Evolutionary conservation across 2,797 vertebrate genomes (phyloP).

Genomic region (Sternarchorhynchus goeldii): DNA sequence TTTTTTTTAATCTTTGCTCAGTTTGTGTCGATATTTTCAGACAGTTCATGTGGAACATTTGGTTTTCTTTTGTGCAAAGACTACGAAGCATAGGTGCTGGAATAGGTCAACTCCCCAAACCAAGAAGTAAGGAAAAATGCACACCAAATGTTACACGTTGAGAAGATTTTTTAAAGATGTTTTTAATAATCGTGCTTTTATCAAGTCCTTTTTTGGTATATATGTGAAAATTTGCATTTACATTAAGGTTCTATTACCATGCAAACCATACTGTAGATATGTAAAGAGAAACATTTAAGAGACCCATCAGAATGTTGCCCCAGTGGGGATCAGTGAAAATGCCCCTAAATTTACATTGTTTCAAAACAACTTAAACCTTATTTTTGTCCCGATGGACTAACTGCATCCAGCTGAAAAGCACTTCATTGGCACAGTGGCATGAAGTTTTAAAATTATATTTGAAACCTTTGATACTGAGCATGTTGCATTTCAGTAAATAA

Average conservation of each 20-base stretch:
- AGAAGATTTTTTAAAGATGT: neutral
- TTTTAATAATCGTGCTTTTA: neutral
- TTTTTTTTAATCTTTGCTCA: neutral
- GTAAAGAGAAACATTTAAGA: neutral
- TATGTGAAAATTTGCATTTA: neutral
- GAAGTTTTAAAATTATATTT: neutral
- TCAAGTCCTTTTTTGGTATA: neutral
- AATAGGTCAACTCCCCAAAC: neutral
- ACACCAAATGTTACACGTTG: constrained; percentile 4
- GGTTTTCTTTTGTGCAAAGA: neutral
- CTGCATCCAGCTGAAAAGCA: neutral
- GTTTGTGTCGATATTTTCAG: neutral
- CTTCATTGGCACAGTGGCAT: neutral
- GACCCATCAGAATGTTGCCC: neutral
- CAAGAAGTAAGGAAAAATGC: constrained; percentile 11
- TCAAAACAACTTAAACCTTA: neutral
- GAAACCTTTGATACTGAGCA: neutral
- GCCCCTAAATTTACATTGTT: neutral
- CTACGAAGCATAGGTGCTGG: constrained; percentile 13
- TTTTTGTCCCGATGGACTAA: neutral
- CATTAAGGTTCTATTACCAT: neutral
- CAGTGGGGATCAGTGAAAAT: neutral
- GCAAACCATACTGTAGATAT: neutral
- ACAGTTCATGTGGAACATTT: neutral
- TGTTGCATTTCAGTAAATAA: neutral